Base-by-base conservation (phyloP, 2,113 vertebrate genomes). In the Sapayoa aenigma region DNA sequence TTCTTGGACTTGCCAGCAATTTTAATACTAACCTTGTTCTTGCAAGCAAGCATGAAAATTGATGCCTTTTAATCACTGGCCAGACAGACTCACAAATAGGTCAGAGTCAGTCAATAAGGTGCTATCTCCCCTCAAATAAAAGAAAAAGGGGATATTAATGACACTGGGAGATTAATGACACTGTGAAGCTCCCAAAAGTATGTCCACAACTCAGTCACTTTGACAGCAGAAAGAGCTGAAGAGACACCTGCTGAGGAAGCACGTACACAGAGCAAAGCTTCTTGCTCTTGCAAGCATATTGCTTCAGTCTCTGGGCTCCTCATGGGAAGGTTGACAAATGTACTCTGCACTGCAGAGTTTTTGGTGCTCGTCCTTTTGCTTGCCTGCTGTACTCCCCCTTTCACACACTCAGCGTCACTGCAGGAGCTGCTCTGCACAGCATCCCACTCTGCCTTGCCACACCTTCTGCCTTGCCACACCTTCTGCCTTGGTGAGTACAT, bases 41-140 rank as follows among this genome's bases (percentile, higher is more conserved):
- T 93, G 33, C 79, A 84, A 84, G 33, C 25, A 71, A 93, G 92
- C 47, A 53, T 78, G 69, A 81, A 84, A 92, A 94, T 28, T 47
- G 60, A 78, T 91, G 84, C 47, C 44, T 82, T 90, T 87, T 72
- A 92, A 89, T 87, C 41, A n/a, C 33, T 78, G 42, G 24, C 41
- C 75, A 71, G 47, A 72, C 13, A 84, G 81, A 66, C 42, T 74
- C 73, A 63, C 76, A 81, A 80, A 59, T 18, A 44, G 91, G 55
- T 42, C 83, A 88, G 35, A 77, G 39, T 8, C 66, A 42, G 83
- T 75, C 80, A 77, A 14, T 50, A 66, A 86, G 63, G 25, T 31
- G 37, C 72, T 74, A 33, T 42, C 33, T 87, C 33, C 73, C 72
- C 62, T 78, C 53, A 49, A 3, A 71, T 35, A 65, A 41, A 84